Conservation (phyloP, 1,140 invertebrate species). For the Centruroides sculpturatus region DNA sequence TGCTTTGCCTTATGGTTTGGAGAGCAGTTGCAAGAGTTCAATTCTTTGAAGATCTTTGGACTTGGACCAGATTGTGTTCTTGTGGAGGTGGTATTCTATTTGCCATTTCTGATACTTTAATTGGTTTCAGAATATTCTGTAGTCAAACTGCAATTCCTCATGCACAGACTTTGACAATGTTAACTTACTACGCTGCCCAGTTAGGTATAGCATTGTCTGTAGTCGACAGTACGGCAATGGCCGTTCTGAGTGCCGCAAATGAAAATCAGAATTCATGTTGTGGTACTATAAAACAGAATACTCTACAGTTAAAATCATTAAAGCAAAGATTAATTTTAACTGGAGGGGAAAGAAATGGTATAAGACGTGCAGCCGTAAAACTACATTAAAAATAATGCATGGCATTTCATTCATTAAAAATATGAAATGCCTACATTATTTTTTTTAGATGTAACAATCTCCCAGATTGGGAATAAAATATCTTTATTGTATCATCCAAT, state of each 20-base stretch:
- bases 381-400: too few species aligned
- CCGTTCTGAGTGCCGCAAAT: slow-evolving; percentile 16
- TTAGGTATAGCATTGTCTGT: slow-evolving; percentile 67
- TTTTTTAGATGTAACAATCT: too few species aligned
- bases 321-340: too few species aligned
- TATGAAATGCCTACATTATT: too few species aligned
- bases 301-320: too few species aligned
- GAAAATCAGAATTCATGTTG: too few species aligned
- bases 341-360: too few species aligned
- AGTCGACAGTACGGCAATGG: slow-evolving; percentile 38
- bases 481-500: too few species aligned
- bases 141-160: slow-evolving; percentile 43
- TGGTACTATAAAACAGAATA: too few species aligned
- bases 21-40: slow-evolving; percentile 54
- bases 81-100: slow-evolving; percentile 55
- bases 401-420: too few species aligned
- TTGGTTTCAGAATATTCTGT: slow-evolving; percentile 62
- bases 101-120: slow-evolving; percentile 57
- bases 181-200: slow-evolving; percentile 76
- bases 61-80: slow-evolving; percentile 54
- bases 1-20: slow-evolving; percentile 73
- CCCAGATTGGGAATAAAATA: too few species aligned
- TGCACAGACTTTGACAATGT: slow-evolving; percentile 63
- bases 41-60: slow-evolving; percentile 45
- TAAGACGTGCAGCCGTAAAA: too few species aligned